Conservation (phyloP, 2,113 vertebrate genomes). For the Rattus rattus region DNA sequence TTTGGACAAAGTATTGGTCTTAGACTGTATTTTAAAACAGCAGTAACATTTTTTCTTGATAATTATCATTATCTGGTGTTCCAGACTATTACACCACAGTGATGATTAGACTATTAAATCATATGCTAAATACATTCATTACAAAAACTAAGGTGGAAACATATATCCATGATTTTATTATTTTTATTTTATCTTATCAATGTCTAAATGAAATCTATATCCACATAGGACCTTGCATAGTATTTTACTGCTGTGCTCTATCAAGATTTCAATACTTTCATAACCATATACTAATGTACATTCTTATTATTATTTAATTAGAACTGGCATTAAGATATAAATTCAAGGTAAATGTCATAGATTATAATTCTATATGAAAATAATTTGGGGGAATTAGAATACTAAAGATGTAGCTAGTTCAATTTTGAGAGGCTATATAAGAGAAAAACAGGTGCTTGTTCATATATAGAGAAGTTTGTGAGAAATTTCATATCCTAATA, state of each 20-base stretch:
- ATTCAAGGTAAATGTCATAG: not conserved
- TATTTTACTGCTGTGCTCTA: accelerated
- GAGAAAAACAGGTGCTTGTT: not conserved
- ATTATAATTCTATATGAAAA: not conserved
- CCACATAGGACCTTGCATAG: not conserved
- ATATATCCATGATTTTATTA: not conserved
- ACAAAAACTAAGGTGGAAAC: not conserved
- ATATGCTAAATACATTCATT: not conserved
- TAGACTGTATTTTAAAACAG: not conserved
- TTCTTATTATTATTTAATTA: not conserved
- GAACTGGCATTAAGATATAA: not conserved
- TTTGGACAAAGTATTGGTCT: not conserved
- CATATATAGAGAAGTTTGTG: not conserved
- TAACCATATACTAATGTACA: not conserved
- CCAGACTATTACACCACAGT: not conserved
- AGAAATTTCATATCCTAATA: not conserved
- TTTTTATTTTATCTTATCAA: not conserved
- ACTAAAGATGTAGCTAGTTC: not conserved
- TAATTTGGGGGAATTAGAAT: not conserved
- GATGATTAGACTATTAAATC: not conserved
- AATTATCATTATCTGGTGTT: not conserved
- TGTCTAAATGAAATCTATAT: not conserved
- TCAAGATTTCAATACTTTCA: not conserved
- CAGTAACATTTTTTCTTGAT: not conserved
- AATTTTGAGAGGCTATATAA: accelerated